Evolutionary conservation across 1,140 invertebrate genomes (phyloP), one percentile per base, ranked within the genome.

Genomic region (Drosophila murphyi): DNA sequence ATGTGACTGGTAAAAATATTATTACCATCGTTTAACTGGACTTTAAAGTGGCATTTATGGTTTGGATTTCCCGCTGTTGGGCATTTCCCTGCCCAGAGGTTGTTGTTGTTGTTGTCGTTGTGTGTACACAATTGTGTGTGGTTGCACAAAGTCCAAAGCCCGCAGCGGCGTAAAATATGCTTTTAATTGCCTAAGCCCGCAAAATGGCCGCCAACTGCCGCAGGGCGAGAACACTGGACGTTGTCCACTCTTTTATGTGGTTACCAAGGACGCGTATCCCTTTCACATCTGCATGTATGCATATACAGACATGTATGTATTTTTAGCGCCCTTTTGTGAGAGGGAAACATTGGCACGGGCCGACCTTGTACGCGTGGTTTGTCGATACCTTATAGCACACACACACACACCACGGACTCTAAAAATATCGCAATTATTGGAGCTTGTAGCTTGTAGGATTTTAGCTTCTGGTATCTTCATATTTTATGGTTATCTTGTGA

Each of bases 101-200:
- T 78, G 47, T 73, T 67, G 56, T 50, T 73, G 69, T 20, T 20
- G 1, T 20, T 20, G 20, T 54, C 72, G 47, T 59, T 67, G 47
- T 43, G 47, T 35, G 47, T 52, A 60, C 65, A 60, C 56, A 57
- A 43, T 62, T 57, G 29, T 35, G 51, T 35, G 55, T 12, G 71
- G 62, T 43, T 31, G 51, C 31, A 59, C 71, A 70, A 57, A 74
- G 67, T 74, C 57, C 29, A 55, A 12, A 39, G 67, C 68, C 52
- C 54, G 60, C 34, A 45, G 74, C 54, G 54, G 70, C 55, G 50
- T 88, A 65, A 78, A 90, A 85, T 76, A 64, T 74, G 68, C 81
- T 89, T 85, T 88, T 89, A 89, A 89, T 89, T 90, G 85, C 80
- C 86, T 72, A 57, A 74, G 72, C 63, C 60, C 67, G 50, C 63